These are phyloP conservation scores for Schizaphis graminum DNA, from an alignment of 2,888 invertebrate species.

Conservation along the genomic window DNA sequence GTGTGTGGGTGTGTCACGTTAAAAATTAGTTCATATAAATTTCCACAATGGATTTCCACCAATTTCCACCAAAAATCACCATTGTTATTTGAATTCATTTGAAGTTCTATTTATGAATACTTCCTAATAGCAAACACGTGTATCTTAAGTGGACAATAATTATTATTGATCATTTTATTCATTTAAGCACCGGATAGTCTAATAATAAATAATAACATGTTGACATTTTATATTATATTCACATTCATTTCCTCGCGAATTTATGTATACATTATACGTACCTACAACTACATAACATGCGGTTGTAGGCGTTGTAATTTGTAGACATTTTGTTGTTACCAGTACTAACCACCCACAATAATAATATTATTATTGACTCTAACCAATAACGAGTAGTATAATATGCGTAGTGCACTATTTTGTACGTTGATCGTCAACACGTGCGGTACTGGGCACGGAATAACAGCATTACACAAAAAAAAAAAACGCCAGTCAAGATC, in stretches of 20 bases:
- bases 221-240: too few relatives aligned
- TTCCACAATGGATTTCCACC: too few relatives aligned
- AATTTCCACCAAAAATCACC: background rate
- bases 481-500: background rate
- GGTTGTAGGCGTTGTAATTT: too few relatives aligned
- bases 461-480: background rate
- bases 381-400: background rate
- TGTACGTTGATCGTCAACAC: background rate
- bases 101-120: background rate
- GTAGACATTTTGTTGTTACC: too few relatives aligned
- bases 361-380: background rate
- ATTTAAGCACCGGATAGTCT: background rate
- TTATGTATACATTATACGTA: too few relatives aligned
- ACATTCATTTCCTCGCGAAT: too few relatives aligned
- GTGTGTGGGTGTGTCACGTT: background rate
- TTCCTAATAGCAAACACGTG: background rate
- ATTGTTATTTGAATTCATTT: background rate
- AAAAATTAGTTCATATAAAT: background rate
- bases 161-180: background rate
- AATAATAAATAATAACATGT: background rate
- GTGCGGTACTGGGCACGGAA: background rate
- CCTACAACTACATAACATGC: too few relatives aligned
- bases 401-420: background rate
- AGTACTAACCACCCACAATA: background rate
- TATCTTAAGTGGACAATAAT: background rate